These are phyloP conservation scores for Polyommatus iphigenia DNA, from an alignment of 2,888 invertebrate genomes.

Conservation along the genomic window DNA sequence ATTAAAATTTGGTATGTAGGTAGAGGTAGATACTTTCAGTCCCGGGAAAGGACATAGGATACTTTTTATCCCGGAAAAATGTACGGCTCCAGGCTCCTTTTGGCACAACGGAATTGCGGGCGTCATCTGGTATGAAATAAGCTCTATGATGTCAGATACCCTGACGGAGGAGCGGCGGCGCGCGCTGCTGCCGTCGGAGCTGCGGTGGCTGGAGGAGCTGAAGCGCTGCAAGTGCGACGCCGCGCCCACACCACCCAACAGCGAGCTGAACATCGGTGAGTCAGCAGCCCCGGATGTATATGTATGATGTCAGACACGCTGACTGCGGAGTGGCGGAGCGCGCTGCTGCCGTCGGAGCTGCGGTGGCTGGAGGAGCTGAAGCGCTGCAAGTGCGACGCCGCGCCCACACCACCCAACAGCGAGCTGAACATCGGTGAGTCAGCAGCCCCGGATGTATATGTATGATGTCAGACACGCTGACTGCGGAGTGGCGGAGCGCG, in stretches of 20 bases:
- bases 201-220: constrained; percentile 58
- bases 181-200: constrained; percentile 56
- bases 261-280: neutral
- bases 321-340: constrained; percentile 34
- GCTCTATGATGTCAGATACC: constrained; percentile 29
- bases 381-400: constrained; percentile 64
- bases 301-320: constrained; percentile 33
- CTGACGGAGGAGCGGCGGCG: constrained; percentile 35
- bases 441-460: too few relatives aligned
- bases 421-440: neutral
- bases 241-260: constrained; percentile 38
- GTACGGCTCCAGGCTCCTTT: too few relatives aligned
- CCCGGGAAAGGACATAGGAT: too few relatives aligned
- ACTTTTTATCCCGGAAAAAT: too few relatives aligned
- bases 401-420: constrained; percentile 37
- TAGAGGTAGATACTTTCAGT: too few relatives aligned
- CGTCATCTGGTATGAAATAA: neutral
- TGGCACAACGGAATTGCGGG: too few relatives aligned
- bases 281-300: too few relatives aligned
- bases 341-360: constrained; percentile 59
- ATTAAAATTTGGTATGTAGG: too few relatives aligned
- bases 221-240: constrained; percentile 65
- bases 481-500: constrained; percentile 34
- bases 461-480: constrained; percentile 34
- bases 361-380: constrained; percentile 56